A percentile compares a stretch with the other conserved stretches of the same genome.
Evolutionary conservation across 2,113 vertebrate species (phyloP).

Genomic region (Rallus limicola): DNA sequence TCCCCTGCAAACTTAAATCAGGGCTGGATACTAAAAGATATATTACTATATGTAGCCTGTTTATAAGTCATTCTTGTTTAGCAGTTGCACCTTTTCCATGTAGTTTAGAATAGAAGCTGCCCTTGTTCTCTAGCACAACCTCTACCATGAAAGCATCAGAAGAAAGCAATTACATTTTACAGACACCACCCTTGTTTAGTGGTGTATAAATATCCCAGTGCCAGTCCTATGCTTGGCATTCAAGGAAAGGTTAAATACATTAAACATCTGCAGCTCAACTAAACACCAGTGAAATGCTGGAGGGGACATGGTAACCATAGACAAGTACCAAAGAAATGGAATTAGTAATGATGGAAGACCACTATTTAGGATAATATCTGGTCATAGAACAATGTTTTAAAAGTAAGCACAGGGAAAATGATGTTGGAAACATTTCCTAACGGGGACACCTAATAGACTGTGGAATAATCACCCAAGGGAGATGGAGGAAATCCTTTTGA

Average conservation of each 20-base stretch:
- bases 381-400: neutral
- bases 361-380: neutral
- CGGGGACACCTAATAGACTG: neutral
- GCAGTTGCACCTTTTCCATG: neutral
- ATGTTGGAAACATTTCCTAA: neutral
- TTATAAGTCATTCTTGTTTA: slow-evolving; percentile 7
- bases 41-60: neutral
- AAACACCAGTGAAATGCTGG: neutral
- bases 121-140: neutral
- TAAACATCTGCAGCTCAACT: neutral
- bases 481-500: neutral
- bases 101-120: neutral
- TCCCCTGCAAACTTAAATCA: neutral
- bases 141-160: neutral
- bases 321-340: neutral
- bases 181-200: slow-evolving; percentile 17
- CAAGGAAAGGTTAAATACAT: neutral
- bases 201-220: neutral
- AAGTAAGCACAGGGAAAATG: neutral
- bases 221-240: neutral
- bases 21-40: neutral
- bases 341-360: neutral
- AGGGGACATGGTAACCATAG: neutral
- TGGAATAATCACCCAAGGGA: slow-evolving; percentile 15
- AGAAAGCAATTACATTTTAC: slow-evolving; percentile 23